Conservation (phyloP, 2,888 invertebrate species). For the Lepetodrilus schrolli region DNA sequence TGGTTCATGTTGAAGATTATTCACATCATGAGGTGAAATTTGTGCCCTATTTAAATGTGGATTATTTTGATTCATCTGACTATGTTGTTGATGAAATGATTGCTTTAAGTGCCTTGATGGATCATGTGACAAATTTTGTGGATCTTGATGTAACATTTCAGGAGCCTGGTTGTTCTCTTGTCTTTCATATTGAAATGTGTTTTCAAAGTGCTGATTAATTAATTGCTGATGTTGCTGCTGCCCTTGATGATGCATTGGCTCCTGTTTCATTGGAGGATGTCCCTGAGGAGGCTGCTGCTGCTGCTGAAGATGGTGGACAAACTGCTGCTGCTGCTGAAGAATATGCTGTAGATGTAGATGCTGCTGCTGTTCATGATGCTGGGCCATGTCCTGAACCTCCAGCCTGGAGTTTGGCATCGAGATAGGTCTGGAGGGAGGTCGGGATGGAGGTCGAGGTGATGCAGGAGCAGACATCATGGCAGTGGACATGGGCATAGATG, state of each 20-base stretch:
- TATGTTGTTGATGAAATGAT: too few relatives aligned
- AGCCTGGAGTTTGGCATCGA: background rate
- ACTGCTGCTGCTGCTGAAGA: background rate
- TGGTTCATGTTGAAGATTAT: background rate
- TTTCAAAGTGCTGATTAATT: background rate
- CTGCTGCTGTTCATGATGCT: constrained; percentile 14
- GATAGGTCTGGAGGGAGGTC: background rate
- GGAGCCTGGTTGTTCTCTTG: background rate
- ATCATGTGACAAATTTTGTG: too few relatives aligned
- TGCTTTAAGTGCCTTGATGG: too few relatives aligned
- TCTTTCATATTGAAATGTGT: background rate
- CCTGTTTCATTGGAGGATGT: background rate
- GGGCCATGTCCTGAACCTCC: background rate
- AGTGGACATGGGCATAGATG: background rate
- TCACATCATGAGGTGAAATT: background rate
- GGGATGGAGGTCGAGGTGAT: background rate
- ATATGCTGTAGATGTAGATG: background rate
- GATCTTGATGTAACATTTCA: background rate
- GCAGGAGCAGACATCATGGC: constrained; percentile 1
- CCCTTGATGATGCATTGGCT: background rate
- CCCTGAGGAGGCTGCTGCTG: background rate
- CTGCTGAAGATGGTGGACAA: background rate
- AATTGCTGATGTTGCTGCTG: background rate
- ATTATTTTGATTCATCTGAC: background rate
- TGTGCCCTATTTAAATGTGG: background rate